Conservation (phyloP, 2,113 vertebrate genomes). For the Ophthalmolycus amberensis region DNA sequence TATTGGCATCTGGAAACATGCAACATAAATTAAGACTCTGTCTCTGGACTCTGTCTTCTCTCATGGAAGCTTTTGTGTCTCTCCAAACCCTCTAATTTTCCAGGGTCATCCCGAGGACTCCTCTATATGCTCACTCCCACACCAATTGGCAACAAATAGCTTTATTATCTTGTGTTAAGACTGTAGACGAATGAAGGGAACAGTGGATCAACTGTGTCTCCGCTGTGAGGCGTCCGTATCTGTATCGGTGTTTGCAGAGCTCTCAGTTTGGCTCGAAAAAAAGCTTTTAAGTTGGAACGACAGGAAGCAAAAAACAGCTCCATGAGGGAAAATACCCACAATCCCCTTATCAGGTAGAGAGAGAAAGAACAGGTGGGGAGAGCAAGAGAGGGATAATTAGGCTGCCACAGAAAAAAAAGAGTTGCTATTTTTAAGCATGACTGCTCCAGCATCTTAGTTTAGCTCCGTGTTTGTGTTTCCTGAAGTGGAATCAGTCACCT, state of each 20-base stretch:
- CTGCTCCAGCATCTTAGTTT: slow-evolving; percentile 21
- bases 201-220: slow-evolving; percentile 24
- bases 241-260: slow-evolving; percentile 35
- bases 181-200: slow-evolving; percentile 27
- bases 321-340: slow-evolving; percentile 51
- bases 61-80: slow-evolving; percentile 28
- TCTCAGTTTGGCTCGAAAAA: slow-evolving; percentile 23
- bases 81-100: slow-evolving; percentile 39
- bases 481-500: slow-evolving; percentile 40
- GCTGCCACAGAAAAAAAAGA: slow-evolving; percentile 26
- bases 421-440: slow-evolving; percentile 53
- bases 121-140: slow-evolving; percentile 27
- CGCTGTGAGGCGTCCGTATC: slow-evolving; percentile 20
- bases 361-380: slow-evolving; percentile 20
- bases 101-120: slow-evolving; percentile 43
- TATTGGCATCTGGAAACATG: background rate
- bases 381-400: slow-evolving; percentile 23
- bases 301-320: slow-evolving; percentile 28
- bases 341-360: slow-evolving; percentile 38
- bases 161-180: slow-evolving; percentile 57
- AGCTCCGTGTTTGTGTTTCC: slow-evolving; percentile 22
- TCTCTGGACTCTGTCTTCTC: slow-evolving; percentile 16
- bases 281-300: slow-evolving; percentile 40
- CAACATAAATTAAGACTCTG: background rate
- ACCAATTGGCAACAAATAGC: slow-evolving; percentile 35